Evolutionary conservation across 2,113 vertebrate genomes (phyloP).

Genomic region (Poecile atricapillus): DNA sequence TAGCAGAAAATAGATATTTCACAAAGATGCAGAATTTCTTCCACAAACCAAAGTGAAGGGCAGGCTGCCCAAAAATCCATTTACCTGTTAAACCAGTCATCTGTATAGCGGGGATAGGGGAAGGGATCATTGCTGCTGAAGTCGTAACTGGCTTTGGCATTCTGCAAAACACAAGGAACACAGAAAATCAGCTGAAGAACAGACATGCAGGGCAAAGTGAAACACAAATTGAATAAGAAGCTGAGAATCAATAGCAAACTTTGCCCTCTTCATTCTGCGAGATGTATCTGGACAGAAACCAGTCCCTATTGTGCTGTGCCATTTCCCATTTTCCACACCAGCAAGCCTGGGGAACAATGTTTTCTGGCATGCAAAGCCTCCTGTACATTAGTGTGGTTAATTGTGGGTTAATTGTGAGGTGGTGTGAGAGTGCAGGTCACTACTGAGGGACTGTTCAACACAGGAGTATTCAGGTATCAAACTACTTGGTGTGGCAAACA

Average conservation of each 20-base stretch:
- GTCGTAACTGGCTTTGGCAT: conserved; percentile 96
- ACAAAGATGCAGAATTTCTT: not conserved
- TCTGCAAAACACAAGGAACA: conserved; percentile 82
- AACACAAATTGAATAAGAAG: not conserved
- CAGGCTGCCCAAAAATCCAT: not conserved
- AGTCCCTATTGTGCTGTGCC: not conserved
- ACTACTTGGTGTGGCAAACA: not conserved
- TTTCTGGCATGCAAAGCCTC: not conserved
- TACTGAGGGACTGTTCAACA: not conserved
- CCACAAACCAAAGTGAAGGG: not conserved
- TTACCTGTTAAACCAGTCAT: conserved; percentile 99
- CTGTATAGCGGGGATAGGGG: conserved; percentile 96
- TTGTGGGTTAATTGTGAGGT: not conserved
- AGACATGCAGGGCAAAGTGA: not conserved
- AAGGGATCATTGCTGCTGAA: conserved; percentile 99
- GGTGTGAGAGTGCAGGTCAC: not conserved
- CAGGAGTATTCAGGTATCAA: not conserved
- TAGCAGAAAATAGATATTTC: not conserved
- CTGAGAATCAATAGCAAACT: not conserved
- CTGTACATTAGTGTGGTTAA: not conserved
- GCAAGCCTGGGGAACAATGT: not conserved
- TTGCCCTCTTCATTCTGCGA: not conserved
- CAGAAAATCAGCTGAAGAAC: not conserved
- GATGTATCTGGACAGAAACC: not conserved
- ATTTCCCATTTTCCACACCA: not conserved